A percentile compares a stretch with the other conserved stretches of the same genome.
Evolutionary conservation across 2,888 invertebrate species (phyloP).

Genomic region (Apantesis nais): DNA sequence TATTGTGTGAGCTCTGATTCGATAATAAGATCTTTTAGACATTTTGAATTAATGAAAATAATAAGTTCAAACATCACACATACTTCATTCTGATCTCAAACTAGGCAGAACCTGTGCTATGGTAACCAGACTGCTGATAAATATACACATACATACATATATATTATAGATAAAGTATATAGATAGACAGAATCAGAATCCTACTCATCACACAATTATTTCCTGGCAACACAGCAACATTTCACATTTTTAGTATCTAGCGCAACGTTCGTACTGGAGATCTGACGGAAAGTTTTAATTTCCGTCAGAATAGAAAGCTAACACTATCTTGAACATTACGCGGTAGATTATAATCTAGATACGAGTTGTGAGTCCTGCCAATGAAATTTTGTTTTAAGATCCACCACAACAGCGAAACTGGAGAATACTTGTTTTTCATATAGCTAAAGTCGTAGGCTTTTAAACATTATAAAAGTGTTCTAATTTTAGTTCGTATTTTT

Average conservation of each 20-base stretch:
- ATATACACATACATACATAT: too few relatives aligned
- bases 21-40: not conserved
- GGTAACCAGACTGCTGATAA: too few relatives aligned
- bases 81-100: too few relatives aligned
- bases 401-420: not conserved
- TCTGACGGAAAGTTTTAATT: slow-evolving; percentile 72
- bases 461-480: not conserved
- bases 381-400: not conserved
- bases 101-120: too few relatives aligned
- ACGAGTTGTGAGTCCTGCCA: slow-evolving; percentile 1
- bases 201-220: slow-evolving; percentile 14
- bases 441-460: not conserved
- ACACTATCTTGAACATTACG: slow-evolving; percentile 8
- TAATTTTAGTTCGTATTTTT: too few relatives aligned
- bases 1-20: not conserved
- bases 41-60: not conserved
- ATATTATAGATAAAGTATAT: too few relatives aligned
- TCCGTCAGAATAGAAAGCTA: slow-evolving; percentile 70
- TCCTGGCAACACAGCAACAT: slow-evolving; percentile 53
- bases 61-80: too few relatives aligned
- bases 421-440: not conserved
- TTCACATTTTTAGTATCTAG: slow-evolving; percentile 44
- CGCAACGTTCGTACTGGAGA: slow-evolving; percentile 47
- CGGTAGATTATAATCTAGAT: slow-evolving; percentile 10
- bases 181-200: too few relatives aligned